Evolutionary conservation across 2,113 vertebrate genomes (phyloP).

Genomic region (Charadrius vociferus): DNA sequence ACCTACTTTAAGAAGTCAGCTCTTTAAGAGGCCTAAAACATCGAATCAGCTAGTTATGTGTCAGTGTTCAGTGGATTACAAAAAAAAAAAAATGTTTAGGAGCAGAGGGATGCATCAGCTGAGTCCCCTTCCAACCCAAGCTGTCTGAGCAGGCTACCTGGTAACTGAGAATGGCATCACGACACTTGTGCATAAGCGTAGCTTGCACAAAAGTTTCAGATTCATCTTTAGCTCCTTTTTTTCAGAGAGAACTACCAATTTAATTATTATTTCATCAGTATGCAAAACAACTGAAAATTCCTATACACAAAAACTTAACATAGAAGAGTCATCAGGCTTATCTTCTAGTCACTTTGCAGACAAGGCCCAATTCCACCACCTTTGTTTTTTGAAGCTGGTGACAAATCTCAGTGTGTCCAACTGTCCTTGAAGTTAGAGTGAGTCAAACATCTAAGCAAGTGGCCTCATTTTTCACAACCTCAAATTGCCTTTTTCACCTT

Average conservation of each 20-base stretch:
- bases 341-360: background rate
- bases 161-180: rapidly evolving
- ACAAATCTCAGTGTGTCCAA: background rate
- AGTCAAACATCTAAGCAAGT: background rate
- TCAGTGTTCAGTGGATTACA: background rate
- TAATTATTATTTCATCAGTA: background rate
- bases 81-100: background rate
- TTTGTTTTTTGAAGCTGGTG: background rate
- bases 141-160: background rate
- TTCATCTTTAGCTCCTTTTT: background rate
- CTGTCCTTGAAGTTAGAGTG: background rate
- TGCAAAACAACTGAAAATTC: background rate
- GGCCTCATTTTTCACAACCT: background rate
- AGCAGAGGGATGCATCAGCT: background rate
- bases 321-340: background rate
- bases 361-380: background rate
- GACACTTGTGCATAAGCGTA: background rate
- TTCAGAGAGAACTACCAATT: background rate
- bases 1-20: slow-evolving; percentile 4
- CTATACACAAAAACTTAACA: too few species aligned
- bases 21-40: background rate
- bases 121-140: background rate
- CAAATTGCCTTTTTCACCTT: slow-evolving; percentile 9
- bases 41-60: background rate
- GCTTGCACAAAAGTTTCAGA: background rate